These are phyloP conservation scores for Oryzias celebensis DNA, from an alignment of 2,113 vertebrate species.

Conservation along the genomic window DNA sequence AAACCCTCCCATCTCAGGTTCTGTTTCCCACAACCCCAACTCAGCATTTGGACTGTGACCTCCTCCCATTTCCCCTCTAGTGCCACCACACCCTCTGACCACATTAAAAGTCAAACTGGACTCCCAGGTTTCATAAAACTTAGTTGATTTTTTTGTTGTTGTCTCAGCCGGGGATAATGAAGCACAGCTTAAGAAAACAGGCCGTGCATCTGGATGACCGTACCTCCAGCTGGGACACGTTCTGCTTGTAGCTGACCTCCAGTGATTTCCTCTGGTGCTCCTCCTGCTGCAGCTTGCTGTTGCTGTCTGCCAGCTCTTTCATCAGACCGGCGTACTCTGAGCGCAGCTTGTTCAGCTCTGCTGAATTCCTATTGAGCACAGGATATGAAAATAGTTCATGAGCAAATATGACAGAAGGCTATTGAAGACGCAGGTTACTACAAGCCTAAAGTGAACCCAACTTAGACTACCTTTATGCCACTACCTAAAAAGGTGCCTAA, in stretches of 20 bases:
- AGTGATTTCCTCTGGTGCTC: slow-evolving; percentile 93
- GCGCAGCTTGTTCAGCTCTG: slow-evolving; percentile 91
- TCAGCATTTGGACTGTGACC: slow-evolving; percentile 43
- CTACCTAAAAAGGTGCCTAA: too few relatives aligned
- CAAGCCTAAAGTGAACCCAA: neutral
- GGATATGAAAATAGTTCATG: slow-evolving; percentile 2
- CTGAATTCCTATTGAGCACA: slow-evolving; percentile 82
- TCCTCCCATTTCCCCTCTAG: slow-evolving; percentile 45
- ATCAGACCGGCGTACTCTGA: slow-evolving; percentile 87
- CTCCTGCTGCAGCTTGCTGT: slow-evolving; percentile 90
- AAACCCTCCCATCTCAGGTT: slow-evolving; percentile 42
- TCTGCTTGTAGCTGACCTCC: slow-evolving; percentile 89
- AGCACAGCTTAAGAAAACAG: slow-evolving; percentile 46
- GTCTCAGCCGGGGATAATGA: slow-evolving; percentile 24
- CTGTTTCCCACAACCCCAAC: slow-evolving; percentile 56
- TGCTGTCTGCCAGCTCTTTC: slow-evolving; percentile 91
- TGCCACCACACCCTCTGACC: slow-evolving; percentile 26
- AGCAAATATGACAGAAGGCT: neutral
- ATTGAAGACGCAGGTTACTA: slow-evolving; percentile 6
- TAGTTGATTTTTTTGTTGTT: slow-evolving; percentile 33
- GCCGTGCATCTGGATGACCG: slow-evolving; percentile 41
- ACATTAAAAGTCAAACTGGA: slow-evolving; percentile 14
- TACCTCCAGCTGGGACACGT: slow-evolving; percentile 81
- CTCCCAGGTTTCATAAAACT: slow-evolving; percentile 16
- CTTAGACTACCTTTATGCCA: too few relatives aligned